Base-by-base conservation (phyloP, 2,113 vertebrate genomes). In the Nyctibius bracteatus region DNA sequence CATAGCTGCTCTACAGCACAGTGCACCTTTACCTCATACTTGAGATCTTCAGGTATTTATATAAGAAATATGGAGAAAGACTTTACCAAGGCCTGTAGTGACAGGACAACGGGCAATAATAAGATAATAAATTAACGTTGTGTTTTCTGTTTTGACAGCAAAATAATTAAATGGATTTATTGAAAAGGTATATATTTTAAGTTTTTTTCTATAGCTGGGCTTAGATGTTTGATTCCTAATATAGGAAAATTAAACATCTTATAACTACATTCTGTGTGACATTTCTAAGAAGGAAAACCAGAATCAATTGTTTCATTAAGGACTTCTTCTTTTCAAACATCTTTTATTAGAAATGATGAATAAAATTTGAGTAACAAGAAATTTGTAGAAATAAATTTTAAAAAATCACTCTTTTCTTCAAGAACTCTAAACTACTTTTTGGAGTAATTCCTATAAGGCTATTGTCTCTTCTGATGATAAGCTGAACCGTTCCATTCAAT, bases 1-100 rank as follows among this genome's bases (percentile, higher is more conserved):
- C 1, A 4, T 47, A n/a, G 23, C 25, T 65, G 25, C 41, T 70
- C 5, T 8, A 59, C 5, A 61, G 20, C 10, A 35, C 0, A 1
- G 10, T 39, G 21, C 13, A 49, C 6, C 22, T 73, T n/a, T 65
- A 37, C n/a, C n/a, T 83, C 14, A 30, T 61, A 17, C 10, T 21
- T 70, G 35, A 71, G 33, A 4, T 59, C 18, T 80, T 81, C 20
- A 43, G 23, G 14, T 79, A 33, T 35, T 91, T 83, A 6, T 30
- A 8, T 5, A 61, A 73, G 17, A 68, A 33, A 61, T 23, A 7
- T 3, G 5, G 9, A 85, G 28, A 88, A 62, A 90, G 6, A 33
- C 14, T 59, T 46, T 80, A 28, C 5, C 3, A n/a, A 25, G 16
- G 19, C 13, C 43, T 63, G 61, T 54, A 75, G 35, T 0, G 9